These are phyloP conservation scores for Caprella mutica DNA, from an alignment of 2,888 invertebrate species.

Conservation along the genomic window DNA sequence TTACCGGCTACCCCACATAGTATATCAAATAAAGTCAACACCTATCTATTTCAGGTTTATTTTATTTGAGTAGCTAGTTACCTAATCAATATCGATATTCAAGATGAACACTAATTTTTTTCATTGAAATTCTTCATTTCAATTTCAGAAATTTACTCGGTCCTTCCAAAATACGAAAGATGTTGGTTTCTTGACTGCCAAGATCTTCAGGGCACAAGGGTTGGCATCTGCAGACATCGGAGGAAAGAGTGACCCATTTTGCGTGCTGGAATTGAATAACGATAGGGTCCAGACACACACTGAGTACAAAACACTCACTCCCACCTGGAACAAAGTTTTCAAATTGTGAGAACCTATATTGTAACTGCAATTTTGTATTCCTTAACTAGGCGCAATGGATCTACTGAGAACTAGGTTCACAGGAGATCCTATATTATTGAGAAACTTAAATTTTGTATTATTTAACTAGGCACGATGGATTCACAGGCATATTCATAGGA, in stretches of 20 bases:
- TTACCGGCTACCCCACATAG: too few relatives aligned
- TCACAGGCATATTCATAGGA: too few relatives aligned
- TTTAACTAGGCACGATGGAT: too few relatives aligned
- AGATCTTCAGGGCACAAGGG: constrained; percentile 71
- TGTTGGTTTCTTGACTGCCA: constrained; percentile 86
- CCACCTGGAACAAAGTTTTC: constrained; percentile 97
- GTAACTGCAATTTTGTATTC: too few relatives aligned
- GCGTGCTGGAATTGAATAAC: constrained; percentile 89
- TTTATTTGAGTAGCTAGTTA: too few relatives aligned
- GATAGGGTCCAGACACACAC: constrained; percentile 93
- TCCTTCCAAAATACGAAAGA: constrained; percentile 66
- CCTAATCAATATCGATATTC: too few relatives aligned
- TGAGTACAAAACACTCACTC: constrained; percentile 91
- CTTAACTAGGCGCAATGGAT: too few relatives aligned
- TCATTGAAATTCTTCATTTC: neutral
- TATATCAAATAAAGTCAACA: too few relatives aligned
- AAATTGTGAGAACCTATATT: constrained; percentile 90
- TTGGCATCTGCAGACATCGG: constrained; percentile 89
- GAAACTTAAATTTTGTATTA: too few relatives aligned
- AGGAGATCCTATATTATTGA: too few relatives aligned
- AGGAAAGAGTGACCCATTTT: constrained; percentile 97
- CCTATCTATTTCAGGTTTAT: too few relatives aligned
- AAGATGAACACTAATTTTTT: neutral
- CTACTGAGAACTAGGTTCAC: too few relatives aligned
- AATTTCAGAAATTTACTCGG: constrained; percentile 52